A percentile compares a stretch with the other conserved stretches of the same genome.
Conservation (phyloP, 2,797 vertebrate species). For the Gouania willdenowi region DNA sequence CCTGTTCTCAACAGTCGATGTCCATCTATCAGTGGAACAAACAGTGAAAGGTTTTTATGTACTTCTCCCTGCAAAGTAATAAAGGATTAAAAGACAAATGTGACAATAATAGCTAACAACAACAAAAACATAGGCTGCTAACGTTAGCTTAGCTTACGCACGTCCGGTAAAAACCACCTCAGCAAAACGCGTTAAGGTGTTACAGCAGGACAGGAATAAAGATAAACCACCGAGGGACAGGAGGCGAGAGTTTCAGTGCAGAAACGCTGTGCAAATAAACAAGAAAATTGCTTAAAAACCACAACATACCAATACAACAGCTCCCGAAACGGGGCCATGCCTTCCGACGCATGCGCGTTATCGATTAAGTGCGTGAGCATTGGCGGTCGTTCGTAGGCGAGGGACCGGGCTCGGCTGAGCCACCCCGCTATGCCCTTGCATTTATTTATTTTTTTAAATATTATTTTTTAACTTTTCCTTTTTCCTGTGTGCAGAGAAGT, state of each 20-base stretch:
- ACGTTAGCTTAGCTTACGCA: slow-evolving; percentile 28
- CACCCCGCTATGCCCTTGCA: too few species aligned
- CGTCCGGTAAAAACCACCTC: not conserved
- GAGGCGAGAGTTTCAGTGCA: rapidly evolving
- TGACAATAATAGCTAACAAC: too few species aligned
- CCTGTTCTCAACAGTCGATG: slow-evolving; percentile 44
- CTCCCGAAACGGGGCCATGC: slow-evolving; percentile 48
- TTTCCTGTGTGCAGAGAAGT: too few species aligned
- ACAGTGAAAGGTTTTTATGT: not conserved
- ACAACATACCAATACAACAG: slow-evolving; percentile 46
- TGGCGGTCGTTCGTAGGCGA: too few species aligned
- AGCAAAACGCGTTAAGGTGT: rapidly evolving
- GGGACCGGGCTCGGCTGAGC: too few species aligned
- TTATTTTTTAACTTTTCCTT: too few species aligned
- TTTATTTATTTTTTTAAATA: too few species aligned
- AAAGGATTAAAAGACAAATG: not conserved
- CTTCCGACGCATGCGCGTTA: slow-evolving; percentile 41
- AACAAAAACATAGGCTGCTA: slow-evolving; percentile 11
- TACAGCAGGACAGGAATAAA: rapidly evolving
- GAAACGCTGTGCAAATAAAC: rapidly evolving
- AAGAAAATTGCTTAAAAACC: slow-evolving; percentile 7
- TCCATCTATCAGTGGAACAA: slow-evolving; percentile 14
- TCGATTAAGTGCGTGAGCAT: rapidly evolving
- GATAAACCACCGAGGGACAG: rapidly evolving
- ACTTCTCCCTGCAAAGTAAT: slow-evolving; percentile 7